Base-by-base conservation (phyloP, 2,113 vertebrate species). In the Scartelaos histophorus region DNA sequence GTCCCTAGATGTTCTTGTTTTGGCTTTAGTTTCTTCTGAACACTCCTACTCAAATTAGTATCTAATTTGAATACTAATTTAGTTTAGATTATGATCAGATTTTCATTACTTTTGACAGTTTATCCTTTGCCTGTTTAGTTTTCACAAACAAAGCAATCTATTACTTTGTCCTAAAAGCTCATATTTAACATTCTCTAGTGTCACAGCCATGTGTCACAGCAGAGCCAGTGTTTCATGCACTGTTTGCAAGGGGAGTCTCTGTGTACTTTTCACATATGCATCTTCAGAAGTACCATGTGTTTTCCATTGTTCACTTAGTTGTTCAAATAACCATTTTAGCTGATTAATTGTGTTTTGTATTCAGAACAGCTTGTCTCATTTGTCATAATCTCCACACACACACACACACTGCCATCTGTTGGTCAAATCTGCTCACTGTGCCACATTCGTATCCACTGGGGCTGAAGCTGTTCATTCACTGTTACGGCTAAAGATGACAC, bases 391-490 rank as follows among this genome's bases (percentile, higher is more conserved):
- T 25, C 25, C 35, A 47, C 79, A 66, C 49, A 47, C 79, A 66
- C 49, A 35, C 62, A 38, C 67, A 85, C 75, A 82, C 77, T 68
- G 81, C 90, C 89, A 82, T 71, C 91, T 92, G 49, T 49, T 89
- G 90, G 81, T 51, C 24, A 51, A 76, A 24, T 49, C 3, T 0
- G 1, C 1, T 10, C 13, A 0, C 49, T 83, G 69, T 76, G 67
- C 35, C 46, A 43, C 29, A 9, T 61, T 70, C 73, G 69, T 65
- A 43, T 68, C 35, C 21, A 45, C 74, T 68, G 43, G 43, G 10
- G 49, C 54, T 77, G 45, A 70, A 43, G 64, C 47, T 67, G 67
- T 76, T 82, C 43, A 74, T 70, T 71, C 71, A 58, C 35, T 67
- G 68, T 64, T 64, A 70, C 61, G 25, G 66, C 66, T 62, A 64